phyloP scores from a whole-genome alignment of 1,140 invertebrate species.

The Ctenoplectra terminalis region DNA sequence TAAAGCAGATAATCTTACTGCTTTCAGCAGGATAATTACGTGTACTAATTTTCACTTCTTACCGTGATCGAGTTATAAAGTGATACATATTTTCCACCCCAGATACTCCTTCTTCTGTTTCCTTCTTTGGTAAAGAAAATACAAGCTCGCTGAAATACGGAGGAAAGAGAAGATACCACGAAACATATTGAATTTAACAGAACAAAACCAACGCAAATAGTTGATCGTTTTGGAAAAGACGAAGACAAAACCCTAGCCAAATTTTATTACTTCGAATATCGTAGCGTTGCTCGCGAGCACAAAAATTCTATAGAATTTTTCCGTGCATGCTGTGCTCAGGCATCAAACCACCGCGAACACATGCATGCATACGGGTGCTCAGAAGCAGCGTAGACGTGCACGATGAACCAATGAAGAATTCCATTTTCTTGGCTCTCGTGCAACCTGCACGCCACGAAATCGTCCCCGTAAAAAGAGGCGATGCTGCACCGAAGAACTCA shows the following conservation, averaged over 20 bases:
- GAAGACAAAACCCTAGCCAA: background rate
- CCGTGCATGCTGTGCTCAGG: background rate
- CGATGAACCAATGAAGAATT: slow-evolving; percentile 44
- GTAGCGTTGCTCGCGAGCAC: background rate
- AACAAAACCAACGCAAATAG: too few species aligned
- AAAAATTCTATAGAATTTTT: slow-evolving; percentile 43
- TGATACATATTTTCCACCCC: background rate
- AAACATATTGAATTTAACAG: background rate
- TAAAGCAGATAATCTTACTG: background rate
- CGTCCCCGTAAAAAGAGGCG: slow-evolving; percentile 35
- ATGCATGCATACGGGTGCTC: slow-evolving; percentile 1
- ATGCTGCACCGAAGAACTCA: background rate
- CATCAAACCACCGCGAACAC: background rate
- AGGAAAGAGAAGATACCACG: background rate
- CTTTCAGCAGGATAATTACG: background rate
- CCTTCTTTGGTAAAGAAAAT: too few species aligned
- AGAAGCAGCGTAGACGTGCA: background rate
- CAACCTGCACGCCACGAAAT: slow-evolving; percentile 33
- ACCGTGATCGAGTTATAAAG: background rate
- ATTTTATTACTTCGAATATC: slow-evolving; percentile 1
- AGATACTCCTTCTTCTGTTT: background rate
- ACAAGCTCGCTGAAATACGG: too few species aligned
- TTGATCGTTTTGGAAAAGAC: too few species aligned
- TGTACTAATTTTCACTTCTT: background rate
- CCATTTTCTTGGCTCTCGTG: slow-evolving; percentile 48